Evolutionary conservation across 2,888 invertebrate species (phyloP).

Genomic region (Perithous albicinctus): DNA sequence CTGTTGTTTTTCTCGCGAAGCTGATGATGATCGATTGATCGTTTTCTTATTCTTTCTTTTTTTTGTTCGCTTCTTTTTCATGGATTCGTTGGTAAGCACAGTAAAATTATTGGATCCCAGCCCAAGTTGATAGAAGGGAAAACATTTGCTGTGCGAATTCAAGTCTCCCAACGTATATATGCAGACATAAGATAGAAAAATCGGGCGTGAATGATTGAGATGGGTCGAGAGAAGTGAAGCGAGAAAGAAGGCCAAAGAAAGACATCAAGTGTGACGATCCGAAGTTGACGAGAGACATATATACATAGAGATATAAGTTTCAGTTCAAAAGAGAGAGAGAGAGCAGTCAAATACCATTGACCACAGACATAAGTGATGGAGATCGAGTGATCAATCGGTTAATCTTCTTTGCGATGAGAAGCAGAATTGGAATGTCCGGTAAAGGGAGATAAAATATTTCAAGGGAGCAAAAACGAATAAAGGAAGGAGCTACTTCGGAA

Average conservation of each 20-base stretch:
- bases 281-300: constrained; percentile 25
- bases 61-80: not conserved
- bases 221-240: constrained; percentile 14
- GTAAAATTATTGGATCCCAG: constrained; percentile 12
- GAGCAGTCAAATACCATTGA: constrained; percentile 31
- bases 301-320: not conserved
- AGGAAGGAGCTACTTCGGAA: not conserved
- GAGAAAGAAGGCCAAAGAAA: constrained; percentile 6
- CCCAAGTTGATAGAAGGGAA: constrained; percentile 16
- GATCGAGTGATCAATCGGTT: constrained; percentile 50
- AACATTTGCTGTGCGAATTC: constrained; percentile 54
- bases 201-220: constrained; percentile 44
- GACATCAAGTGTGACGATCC: not conserved
- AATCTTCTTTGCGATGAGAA: not conserved
- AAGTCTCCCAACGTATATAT: constrained; percentile 7
- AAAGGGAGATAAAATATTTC: constrained; percentile 10
- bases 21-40: constrained; percentile 56
- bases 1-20: constrained; percentile 23
- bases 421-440: not conserved
- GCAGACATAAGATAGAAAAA: constrained; percentile 7
- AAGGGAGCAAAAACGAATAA: not conserved
- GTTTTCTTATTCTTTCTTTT: constrained; percentile 7
- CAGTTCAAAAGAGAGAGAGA: constrained; percentile 4
- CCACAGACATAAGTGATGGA: constrained; percentile 26
- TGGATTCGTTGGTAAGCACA: constrained; percentile 1